These are phyloP conservation scores for Macrophya annulata DNA, from an alignment of 2,888 invertebrate genomes.

Conservation along the genomic window DNA sequence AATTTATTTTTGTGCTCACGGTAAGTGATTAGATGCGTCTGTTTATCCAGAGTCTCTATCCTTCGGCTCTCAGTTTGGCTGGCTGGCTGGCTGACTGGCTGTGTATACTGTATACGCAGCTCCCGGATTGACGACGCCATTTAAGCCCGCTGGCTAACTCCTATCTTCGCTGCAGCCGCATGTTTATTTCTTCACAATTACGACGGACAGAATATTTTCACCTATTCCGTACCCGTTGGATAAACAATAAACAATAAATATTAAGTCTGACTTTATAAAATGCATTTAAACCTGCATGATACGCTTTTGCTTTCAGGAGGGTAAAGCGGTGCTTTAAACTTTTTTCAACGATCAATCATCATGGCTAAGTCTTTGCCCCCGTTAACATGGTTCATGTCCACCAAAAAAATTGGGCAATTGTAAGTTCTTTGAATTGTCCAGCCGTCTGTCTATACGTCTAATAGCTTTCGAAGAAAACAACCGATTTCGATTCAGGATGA, in stretches of 20 bases:
- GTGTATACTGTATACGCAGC: conserved; percentile 28
- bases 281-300: not conserved
- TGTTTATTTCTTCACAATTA: conserved; percentile 42
- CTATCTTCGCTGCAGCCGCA: conserved; percentile 26
- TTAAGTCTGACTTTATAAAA: conserved; percentile 3
- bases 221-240: conserved; percentile 10
- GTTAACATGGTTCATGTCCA: not conserved
- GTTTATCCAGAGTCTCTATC: conserved; percentile 53
- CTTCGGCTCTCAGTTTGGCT: conserved; percentile 44
- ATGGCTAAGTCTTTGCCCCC: not conserved
- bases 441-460: too few species aligned
- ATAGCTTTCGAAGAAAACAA: too few species aligned
- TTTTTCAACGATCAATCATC: not conserved
- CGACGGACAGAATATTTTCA: conserved; percentile 45
- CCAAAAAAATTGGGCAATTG: too few species aligned
- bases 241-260: conserved; percentile 33
- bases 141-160: conserved; percentile 49
- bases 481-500: too few species aligned
- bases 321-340: not conserved
- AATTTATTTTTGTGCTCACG: conserved; percentile 56
- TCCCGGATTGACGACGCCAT: conserved; percentile 52
- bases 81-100: conserved; percentile 12
- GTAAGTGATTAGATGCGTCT: conserved; percentile 57
- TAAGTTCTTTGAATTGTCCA: too few species aligned
- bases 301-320: not conserved